A percentile compares a stretch with the other conserved stretches of the same genome.
These are phyloP conservation scores for Gnatocerus cornutus DNA, from an alignment of 2,888 invertebrate species.

Conservation along the genomic window DNA sequence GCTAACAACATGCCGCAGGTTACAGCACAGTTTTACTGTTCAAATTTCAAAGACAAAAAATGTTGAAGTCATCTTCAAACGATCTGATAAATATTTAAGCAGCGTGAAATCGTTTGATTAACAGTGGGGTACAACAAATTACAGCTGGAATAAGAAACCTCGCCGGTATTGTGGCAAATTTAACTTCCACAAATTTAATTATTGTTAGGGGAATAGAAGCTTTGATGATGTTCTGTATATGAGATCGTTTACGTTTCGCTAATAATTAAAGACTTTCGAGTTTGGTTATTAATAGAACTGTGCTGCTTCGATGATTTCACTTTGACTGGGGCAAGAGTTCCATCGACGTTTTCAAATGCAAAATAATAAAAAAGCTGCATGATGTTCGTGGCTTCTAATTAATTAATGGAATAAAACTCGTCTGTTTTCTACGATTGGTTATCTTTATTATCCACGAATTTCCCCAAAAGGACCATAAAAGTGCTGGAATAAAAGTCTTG, in stretches of 20 bases:
- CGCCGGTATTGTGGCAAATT: constrained; percentile 14
- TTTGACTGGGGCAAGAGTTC: too few relatives aligned
- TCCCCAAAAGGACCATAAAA: too few relatives aligned
- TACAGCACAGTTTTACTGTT: not conserved
- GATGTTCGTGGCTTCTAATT: too few relatives aligned
- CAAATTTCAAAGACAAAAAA: too few relatives aligned
- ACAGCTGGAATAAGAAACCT: constrained; percentile 27
- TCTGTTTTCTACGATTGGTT: too few relatives aligned
- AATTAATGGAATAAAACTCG: too few relatives aligned
- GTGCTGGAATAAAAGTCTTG: too few relatives aligned
- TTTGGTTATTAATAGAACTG: constrained; percentile 8
- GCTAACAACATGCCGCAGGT: not conserved
- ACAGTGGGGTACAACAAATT: constrained; percentile 1
- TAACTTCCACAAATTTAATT: constrained; percentile 32
- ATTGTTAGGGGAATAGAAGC: constrained; percentile 23
- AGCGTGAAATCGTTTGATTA: not conserved
- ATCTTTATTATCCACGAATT: too few relatives aligned
- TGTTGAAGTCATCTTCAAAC: too few relatives aligned
- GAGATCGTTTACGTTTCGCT: constrained; percentile 25
- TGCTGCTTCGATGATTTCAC: not conserved
- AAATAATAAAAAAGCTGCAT: too few relatives aligned
- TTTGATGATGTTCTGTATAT: constrained; percentile 30
- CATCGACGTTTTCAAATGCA: too few relatives aligned
- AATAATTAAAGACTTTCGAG: constrained; percentile 19
- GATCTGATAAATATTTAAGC: not conserved